A percentile compares a stretch with the other conserved stretches of the same genome.
Conservation (phyloP, 2,888 invertebrate species). For the Azorinus chamasolen region DNA sequence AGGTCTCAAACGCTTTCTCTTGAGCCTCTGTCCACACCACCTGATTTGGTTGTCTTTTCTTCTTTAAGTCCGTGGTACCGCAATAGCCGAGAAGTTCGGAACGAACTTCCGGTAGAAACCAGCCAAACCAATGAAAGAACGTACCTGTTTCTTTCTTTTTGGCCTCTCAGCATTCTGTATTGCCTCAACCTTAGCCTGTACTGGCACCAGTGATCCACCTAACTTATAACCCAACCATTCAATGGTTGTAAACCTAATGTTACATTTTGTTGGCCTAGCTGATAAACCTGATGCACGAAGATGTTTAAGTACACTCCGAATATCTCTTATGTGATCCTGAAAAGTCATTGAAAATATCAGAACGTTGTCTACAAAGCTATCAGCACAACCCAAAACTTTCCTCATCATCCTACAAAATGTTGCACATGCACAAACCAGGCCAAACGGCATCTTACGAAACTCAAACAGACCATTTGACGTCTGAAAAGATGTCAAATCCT, state of each 20-base stretch:
- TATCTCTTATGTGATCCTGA: conserved; percentile 35
- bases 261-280: no score
- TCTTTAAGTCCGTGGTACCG: no score
- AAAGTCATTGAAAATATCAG: conserved; percentile 36
- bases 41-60: no score
- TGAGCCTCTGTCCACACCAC: no score
- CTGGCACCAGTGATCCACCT: no score
- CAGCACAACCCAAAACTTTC: conserved; percentile 6
- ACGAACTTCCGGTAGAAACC: conserved; percentile 18
- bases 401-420: no score
- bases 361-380: conserved; percentile 55
- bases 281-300: not conserved
- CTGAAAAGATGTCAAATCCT: conserved; percentile 9
- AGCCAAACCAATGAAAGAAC: conserved; percentile 12
- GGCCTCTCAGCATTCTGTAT: conserved; percentile 10
- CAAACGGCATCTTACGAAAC: not conserved
- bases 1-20: no score
- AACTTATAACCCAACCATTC: no score
- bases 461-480: conserved; percentile 18
- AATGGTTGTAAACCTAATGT: no score
- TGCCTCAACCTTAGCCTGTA: conserved; percentile 12
- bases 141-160: conserved; percentile 7
- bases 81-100: conserved; percentile 1
- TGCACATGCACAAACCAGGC: no score
- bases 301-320: conserved; percentile 19